A percentile compares a stretch with the other conserved stretches of the same genome.
These are phyloP conservation scores for Saccopteryx leptura DNA, from an alignment of 2,113 vertebrate genomes.

Conservation along the genomic window DNA sequence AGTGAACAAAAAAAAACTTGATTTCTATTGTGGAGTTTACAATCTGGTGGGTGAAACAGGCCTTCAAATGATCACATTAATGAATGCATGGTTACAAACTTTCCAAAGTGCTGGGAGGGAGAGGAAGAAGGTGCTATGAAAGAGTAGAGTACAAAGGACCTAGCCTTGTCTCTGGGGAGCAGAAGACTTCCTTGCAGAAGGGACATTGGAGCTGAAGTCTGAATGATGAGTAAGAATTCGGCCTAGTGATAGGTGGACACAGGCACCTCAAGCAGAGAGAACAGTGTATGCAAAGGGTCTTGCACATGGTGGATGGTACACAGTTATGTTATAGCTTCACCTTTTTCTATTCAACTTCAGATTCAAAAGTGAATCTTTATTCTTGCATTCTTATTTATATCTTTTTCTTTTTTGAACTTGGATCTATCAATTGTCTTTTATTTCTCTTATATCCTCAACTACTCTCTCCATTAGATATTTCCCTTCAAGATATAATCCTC, in stretches of 20 bases:
- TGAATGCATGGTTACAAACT: background rate
- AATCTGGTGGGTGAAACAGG: background rate
- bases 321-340: background rate
- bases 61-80: background rate
- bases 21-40: background rate
- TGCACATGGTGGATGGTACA: background rate
- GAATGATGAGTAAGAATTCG: background rate
- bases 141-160: background rate
- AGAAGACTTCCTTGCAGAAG: background rate
- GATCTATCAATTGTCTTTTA: background rate
- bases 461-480: background rate
- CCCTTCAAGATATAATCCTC: background rate
- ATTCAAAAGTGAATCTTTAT: background rate
- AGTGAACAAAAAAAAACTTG: background rate
- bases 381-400: background rate
- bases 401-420: slow-evolving; percentile 18
- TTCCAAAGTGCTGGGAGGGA: background rate
- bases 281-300: background rate
- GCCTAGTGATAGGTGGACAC: background rate
- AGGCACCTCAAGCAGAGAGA: background rate
- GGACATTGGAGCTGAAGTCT: background rate
- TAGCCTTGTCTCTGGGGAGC: background rate
- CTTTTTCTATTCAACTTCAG: background rate
- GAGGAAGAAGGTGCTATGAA: background rate
- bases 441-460: slow-evolving; percentile 23